Evolutionary conservation across 2,888 invertebrate genomes (phyloP), one percentile per base, ranked within the genome.

Genomic region (Andricus curvator): DNA sequence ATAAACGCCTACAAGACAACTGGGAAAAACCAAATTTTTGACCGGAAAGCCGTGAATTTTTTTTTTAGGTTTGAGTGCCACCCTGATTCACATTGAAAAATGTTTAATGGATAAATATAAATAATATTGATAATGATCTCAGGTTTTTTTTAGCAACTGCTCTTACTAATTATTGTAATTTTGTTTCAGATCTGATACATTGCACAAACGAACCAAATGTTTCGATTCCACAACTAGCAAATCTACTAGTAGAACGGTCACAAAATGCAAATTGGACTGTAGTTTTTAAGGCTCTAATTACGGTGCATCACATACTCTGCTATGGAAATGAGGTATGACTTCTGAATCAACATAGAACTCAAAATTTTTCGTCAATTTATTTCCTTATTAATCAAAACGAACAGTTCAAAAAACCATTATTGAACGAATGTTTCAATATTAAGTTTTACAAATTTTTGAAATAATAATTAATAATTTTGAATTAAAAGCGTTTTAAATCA

Each of bases 131-230:
- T 78, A 3, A 44, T 13, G 51, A 48, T 17, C 4, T 48, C 48
- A 44, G 17, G 13, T 15, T 48, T 20, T 68, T 66, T 6, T 13
- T 13, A 17, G 20, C 20, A 60, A 67, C 67, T 25, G 77, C 37
- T 9, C 77, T 67, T 65, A 74, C 76, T 79, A 77, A 77, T 66
- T 8, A 48, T 60, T 44, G 76, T 64, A 33, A 60, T 90, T 87
- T 90, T 89, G 84, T 96, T 96, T 51, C 96, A 99, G 99, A 99
- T 96, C 95, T 99, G 94, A 96, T 99, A 92, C 99, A 99, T 93
- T 99, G 99, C 94, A 99, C 99, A 93, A 99, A 99, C 94, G 99
- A 99, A 94, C 99, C 99, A 84, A 99, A 99, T 94, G 99, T 99
- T 84, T 99, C 99, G 85, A 99, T 99, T 94, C 99, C 99, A 90